Evolutionary conservation across 2,113 vertebrate species (phyloP).

Genomic region (Dipodomys stephensi): DNA sequence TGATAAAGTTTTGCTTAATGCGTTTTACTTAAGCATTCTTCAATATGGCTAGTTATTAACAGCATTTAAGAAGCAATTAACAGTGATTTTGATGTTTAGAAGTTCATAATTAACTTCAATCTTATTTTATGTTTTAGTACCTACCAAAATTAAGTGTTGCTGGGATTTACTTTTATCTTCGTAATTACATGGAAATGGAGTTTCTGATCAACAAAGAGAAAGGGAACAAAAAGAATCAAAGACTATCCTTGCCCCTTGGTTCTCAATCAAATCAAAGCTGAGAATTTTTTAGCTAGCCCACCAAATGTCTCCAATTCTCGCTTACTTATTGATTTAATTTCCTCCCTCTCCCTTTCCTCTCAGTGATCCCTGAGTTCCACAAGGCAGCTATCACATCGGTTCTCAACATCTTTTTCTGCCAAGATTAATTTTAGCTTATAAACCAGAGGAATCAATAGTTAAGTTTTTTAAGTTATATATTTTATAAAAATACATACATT

Average conservation of each 20-base stretch:
- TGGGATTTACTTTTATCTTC: neutral
- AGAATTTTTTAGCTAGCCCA: neutral
- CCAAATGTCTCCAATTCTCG: fast-evolving
- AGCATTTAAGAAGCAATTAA: neutral
- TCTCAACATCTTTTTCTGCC: neutral
- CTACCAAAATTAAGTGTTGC: neutral
- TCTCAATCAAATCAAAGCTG: neutral
- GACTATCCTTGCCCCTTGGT: neutral
- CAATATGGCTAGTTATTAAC: neutral
- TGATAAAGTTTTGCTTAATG: neutral
- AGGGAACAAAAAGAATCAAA: neutral
- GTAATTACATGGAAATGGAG: neutral
- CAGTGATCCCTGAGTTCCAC: neutral
- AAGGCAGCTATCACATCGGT: neutral
- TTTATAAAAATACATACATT: neutral
- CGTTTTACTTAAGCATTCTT: neutral
- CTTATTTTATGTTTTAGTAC: slow-evolving; percentile 19
- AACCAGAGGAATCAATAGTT: neutral
- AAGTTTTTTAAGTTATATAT: neutral
- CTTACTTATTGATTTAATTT: neutral
- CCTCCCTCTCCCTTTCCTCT: neutral
- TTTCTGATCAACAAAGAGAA: neutral
- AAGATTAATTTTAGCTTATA: neutral
- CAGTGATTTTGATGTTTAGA: neutral
- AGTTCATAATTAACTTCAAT: slow-evolving; percentile 6